These are phyloP conservation scores for Anagyrus pseudococci DNA, from an alignment of 2,888 invertebrate genomes.

Conservation along the genomic window DNA sequence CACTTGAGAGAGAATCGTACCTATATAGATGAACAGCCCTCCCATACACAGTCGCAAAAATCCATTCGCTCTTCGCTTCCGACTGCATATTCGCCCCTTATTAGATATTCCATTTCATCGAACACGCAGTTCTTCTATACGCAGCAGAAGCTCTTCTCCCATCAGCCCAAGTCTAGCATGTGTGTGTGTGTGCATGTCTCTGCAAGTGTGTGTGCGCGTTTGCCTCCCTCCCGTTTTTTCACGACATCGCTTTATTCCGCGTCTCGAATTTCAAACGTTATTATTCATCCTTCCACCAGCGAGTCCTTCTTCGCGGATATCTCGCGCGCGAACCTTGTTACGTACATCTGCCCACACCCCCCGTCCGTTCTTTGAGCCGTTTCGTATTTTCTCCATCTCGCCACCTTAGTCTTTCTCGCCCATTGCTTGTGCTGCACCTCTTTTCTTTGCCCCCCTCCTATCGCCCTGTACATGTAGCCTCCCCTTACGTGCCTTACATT, in stretches of 20 bases:
- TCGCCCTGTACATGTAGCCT: neutral
- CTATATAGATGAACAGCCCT: too few species aligned
- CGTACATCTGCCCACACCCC: too few species aligned
- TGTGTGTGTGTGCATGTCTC: too few species aligned
- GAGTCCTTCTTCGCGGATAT: slow-evolving; percentile 50
- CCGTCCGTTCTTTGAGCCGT: neutral
- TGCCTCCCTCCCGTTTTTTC: neutral
- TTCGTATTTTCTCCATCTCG: neutral
- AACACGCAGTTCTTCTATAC: slow-evolving; percentile 39
- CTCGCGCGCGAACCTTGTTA: slow-evolving; percentile 21
- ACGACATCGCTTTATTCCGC: slow-evolving; percentile 58
- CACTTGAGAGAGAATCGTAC: too few species aligned
- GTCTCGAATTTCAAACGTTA: slow-evolving; percentile 60
- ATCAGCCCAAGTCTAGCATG: too few species aligned
- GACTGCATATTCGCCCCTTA: slow-evolving; percentile 53
- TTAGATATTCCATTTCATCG: slow-evolving; percentile 60
- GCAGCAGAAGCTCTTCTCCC: neutral
- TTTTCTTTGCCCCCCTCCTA: slow-evolving; percentile 18
- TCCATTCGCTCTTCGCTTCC: slow-evolving; percentile 42
- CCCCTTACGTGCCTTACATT: neutral
- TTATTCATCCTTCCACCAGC: slow-evolving; percentile 60
- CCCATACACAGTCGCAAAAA: neutral
- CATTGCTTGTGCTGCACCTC: slow-evolving; percentile 14
- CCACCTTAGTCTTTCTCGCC: neutral
- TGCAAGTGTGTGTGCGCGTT: neutral